Base-by-base conservation (phyloP, 2,797 vertebrate genomes). In the Pangasius sanitwongsei region DNA sequence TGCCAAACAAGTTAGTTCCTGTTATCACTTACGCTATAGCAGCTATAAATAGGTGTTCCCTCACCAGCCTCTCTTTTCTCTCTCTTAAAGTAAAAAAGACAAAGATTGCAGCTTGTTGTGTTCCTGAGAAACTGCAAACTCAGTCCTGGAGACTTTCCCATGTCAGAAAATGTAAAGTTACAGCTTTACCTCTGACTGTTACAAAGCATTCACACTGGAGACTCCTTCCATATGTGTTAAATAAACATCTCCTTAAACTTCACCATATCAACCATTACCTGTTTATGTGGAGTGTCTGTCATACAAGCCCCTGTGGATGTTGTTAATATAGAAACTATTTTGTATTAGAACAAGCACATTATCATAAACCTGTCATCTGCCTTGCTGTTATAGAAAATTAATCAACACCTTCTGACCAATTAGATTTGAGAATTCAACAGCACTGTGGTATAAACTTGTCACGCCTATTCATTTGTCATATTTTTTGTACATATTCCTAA, bases 321-420 rank as follows among this genome's bases (percentile, higher is more conserved):
- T 44, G 23, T 63, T 83, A 34, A 63, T 63, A 83, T 28, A 20
- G 20, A 44, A 44, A 83, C 23, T 8, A 63, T 13, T 59, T 25
- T 81, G 18, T 81, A 34, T 23, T 37, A 34, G 9, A 57, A 78
- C 72, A 75, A 48, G 41, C 44, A 75, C 41, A 5, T 28, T 48
- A 28, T 41, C 3, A 5, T 48, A 16, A 28, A 83, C 28, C 25
- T 83, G 37, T 65, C 37, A 65, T 83, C 59, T 63, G 81, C 25
- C 34, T 83, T 63, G 57, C 57, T 63, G 57, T 83, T 63, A 83
- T 83, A 63, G 57, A 44, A 83, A 83, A 83, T 28, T 18, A 31
- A 83, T 65, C 37, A 53, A 67, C 28, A 34, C 16, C 28, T 34
- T 28, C 25, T 83, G 13, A 44, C 23, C 23, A 83, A 7, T 83